phyloP scores from a whole-genome alignment of 2,113 vertebrate genomes.

The Synodontis membranacea region DNA sequence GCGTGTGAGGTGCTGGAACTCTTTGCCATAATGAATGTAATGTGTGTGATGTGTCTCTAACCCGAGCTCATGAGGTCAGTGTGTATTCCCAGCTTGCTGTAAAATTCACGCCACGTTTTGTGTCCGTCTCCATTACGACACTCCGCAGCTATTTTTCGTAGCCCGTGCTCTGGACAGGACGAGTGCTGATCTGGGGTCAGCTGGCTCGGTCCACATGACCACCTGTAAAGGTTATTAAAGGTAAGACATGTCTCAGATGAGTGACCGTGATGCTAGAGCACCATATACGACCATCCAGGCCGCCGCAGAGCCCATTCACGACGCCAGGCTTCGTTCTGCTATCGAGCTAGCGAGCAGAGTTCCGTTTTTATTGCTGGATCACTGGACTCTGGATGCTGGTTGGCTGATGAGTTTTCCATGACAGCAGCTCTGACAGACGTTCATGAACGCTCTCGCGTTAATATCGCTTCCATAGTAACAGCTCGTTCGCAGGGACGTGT shows the following conservation, averaged over 20 bases:
- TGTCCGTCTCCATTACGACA: slow-evolving; percentile 25
- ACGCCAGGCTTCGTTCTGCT: not conserved
- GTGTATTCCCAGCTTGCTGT: slow-evolving; percentile 25
- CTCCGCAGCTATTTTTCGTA: not conserved
- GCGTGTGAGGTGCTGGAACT: not conserved
- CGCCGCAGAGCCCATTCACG: not conserved
- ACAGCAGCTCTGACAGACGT: not conserved
- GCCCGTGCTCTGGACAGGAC: slow-evolving; percentile 8
- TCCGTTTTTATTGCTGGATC: not conserved
- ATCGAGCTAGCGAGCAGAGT: not conserved
- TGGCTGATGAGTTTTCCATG: not conserved
- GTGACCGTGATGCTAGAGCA: not conserved
- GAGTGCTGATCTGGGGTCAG: not conserved
- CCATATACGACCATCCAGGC: not conserved
- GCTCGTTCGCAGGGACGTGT: not conserved
- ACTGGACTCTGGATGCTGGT: not conserved
- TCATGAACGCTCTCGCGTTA: not conserved
- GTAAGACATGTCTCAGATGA: not conserved
- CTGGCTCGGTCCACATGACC: not conserved
- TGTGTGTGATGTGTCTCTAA: not conserved
- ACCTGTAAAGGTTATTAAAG: not conserved
- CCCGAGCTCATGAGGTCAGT: slow-evolving; percentile 19
- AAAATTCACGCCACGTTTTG: slow-evolving; percentile 18
- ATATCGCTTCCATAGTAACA: not conserved
- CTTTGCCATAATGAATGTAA: not conserved